Evolutionary conservation across 2,797 vertebrate species (phyloP), one percentile per base, ranked within the genome.

Genomic region (Melopsittacus undulatus): DNA sequence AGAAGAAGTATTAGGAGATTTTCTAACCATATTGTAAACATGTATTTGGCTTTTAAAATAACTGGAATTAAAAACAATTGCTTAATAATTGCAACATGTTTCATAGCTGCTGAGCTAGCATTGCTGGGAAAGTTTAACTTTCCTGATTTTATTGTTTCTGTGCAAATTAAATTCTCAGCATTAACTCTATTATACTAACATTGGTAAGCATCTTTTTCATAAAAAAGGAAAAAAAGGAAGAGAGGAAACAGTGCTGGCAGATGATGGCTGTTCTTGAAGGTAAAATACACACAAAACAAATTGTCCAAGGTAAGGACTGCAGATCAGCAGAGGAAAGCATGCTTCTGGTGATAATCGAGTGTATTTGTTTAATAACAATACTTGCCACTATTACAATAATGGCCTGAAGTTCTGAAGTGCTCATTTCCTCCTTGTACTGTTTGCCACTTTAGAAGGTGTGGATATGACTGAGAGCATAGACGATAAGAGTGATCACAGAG

Each of bases 331-430:
- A 87, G 62, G 62, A 91, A 93, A 90, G 79, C 66, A 68, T 49
- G 82, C 76, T 94, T 83, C 90, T 92, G 24, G 32, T 56, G 84
- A 87, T 83, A 90, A 83, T 75, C n/a, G 38, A 86, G 62, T 48
- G 56, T 95, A 92, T 93, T 94, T 89, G 74, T 88, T 89, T 91
- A 96, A 72, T 90, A 88, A 95, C 75, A 89, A 67, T 73, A 79
- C 83, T 87, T 93, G 56, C 82, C 56, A 67, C 95, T 91, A 79
- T 24, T 95, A 62, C 93, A 87, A 73, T 69, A 69, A 80, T 11
- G 83, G 87, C 81, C 46, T 67, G 3, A 72, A 81, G 45, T 96
- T 90, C 48, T 94, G 89, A 93, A 96, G 90, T 82, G 86, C 59
- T 89, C 52, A 69, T 87, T 97, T 97, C 95, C 95, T 95, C 78